Conservation (phyloP, 2,888 invertebrate species). For the Lasioglossum pauxillum region DNA sequence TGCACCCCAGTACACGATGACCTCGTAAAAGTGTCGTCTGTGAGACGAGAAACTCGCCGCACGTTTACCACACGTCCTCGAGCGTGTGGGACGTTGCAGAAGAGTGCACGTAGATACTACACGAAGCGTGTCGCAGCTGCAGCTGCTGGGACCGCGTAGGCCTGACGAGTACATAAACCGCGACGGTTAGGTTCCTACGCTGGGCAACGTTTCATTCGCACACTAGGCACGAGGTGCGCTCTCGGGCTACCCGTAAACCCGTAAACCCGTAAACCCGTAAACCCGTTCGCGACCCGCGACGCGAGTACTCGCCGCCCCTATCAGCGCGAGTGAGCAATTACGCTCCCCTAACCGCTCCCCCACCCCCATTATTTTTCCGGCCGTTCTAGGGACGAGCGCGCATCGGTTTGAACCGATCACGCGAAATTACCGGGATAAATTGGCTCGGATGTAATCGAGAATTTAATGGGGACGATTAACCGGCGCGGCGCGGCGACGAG, state of each 20-base stretch:
- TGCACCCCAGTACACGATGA: not conserved
- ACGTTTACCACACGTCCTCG: constrained; percentile 9
- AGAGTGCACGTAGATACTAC: constrained; percentile 18
- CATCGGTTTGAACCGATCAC: constrained; percentile 43
- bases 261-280: constrained; percentile 45
- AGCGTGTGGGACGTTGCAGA: constrained; percentile 41
- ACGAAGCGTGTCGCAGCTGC: constrained; percentile 46
- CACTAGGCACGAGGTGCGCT: constrained; percentile 38
- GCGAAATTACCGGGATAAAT: constrained; percentile 58
- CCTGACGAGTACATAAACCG: constrained; percentile 59
- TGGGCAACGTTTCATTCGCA: constrained; percentile 23
- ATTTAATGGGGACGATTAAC: constrained; percentile 58
- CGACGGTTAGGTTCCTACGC: constrained; percentile 47
- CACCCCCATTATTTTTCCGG: not conserved
- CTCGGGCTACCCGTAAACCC: constrained; percentile 27
- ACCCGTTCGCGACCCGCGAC: constrained; percentile 38
- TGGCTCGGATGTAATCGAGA: constrained; percentile 57
- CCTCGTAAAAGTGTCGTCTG: not conserved
- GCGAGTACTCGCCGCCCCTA: constrained; percentile 39
- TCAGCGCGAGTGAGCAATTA: constrained; percentile 57
- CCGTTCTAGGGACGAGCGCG: not conserved
- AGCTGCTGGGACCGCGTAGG: constrained; percentile 54
- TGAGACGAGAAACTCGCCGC: not conserved
- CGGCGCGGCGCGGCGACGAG: constrained; percentile 23
- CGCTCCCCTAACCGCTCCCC: constrained; percentile 22